These are phyloP conservation scores for Oxyruncus cristatus DNA, from an alignment of 2,113 vertebrate species.

Conservation along the genomic window DNA sequence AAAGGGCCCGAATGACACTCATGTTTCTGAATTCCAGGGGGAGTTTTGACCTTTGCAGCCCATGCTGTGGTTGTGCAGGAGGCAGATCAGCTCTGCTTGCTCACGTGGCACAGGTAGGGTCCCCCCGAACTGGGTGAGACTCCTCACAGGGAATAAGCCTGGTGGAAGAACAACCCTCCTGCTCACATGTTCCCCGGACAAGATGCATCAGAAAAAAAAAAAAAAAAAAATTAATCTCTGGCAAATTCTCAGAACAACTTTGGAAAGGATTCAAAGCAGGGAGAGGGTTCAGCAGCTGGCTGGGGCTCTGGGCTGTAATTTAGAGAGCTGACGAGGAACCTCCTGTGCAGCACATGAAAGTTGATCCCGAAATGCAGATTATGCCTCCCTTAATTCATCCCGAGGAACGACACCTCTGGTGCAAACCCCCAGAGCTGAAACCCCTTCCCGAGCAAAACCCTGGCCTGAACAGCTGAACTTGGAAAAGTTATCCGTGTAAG, in stretches of 20 bases:
- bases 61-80: fast-evolving
- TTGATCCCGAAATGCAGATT: not conserved
- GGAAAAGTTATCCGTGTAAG: not conserved
- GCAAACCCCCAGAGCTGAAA: not conserved
- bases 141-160: not conserved
- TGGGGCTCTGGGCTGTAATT: not conserved
- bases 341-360: constrained; percentile 25
- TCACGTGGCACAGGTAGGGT: fast-evolving
- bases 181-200: not conserved
- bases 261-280: constrained; percentile 20
- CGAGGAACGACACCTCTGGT: not conserved
- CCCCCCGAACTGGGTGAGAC: not conserved
- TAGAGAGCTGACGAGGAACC: constrained; percentile 37
- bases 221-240: not conserved
- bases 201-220: not conserved
- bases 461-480: constrained; percentile 22
- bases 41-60: not conserved
- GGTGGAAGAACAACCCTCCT: not conserved
- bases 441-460: not conserved
- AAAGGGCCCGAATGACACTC: not conserved
- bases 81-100: fast-evolving
- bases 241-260: constrained; percentile 6
- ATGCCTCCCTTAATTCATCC: not conserved
- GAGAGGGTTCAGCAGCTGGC: constrained; percentile 37
- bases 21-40: not conserved